Evolutionary conservation across 2,797 vertebrate genomes (phyloP), one percentile per base, ranked within the genome.

Genomic region (Chanos chanos): DNA sequence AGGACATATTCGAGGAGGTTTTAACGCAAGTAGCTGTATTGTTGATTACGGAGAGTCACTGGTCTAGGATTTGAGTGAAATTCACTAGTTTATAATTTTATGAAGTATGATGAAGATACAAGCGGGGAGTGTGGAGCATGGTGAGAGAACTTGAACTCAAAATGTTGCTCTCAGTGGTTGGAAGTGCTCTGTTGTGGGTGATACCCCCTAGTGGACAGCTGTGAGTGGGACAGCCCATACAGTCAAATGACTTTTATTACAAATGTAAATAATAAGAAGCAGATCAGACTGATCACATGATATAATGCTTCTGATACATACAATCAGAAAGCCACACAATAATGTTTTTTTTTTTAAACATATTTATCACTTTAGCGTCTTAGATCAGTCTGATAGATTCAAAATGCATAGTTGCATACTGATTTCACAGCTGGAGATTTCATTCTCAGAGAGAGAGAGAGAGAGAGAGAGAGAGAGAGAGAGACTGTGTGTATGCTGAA

Each of bases 161-260:
- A 43, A 21, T 55, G 4, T n/a, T 56, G n/a, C 24, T 2, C 21
- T 49, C 30, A 22, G 31, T 45, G 10, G 7, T 10, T 4, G 3
- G 1, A 1, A n/a, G 4, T 40, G 40, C 12, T 48, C 45, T 45
- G 19, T 27, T 69, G 45, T 45, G 31, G 33, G 28, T 18, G 52
- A 48, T 45, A 64, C 69, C 61, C 61, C 73, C 69, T 69, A 10
- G 28, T 55, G 72, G 61, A 28, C 22, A 16, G 27, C 55, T n/a
- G 9, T 12, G 12, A 4, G 9, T 62, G 52, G 34, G 7, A 31
- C 15, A 39, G 22, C 3, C 52, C 27, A 16, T 13, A 24, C 59
- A 30, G 12, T 51, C 21, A 15, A 12, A 6, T 50, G 16, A 57
- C 1, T 1, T 40, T 45, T 30, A 15, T 33, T 56, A 7, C 16